Conservation (phyloP, 2,113 vertebrate species). For the Oxyruncus cristatus region DNA sequence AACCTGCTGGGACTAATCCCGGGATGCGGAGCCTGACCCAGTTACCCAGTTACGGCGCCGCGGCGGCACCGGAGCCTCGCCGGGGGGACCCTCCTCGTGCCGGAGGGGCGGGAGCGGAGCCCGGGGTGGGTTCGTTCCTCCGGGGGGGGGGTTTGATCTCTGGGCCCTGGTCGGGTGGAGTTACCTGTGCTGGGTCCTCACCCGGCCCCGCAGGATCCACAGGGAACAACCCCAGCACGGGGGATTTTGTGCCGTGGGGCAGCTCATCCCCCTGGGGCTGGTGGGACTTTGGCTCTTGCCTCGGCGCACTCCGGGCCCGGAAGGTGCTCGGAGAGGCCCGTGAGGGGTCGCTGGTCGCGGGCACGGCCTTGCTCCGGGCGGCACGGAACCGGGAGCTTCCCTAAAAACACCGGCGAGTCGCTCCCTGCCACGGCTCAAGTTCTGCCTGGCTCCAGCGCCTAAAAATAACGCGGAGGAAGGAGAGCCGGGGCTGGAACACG, state of each 20-base stretch:
- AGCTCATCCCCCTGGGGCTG: neutral
- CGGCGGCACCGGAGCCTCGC: neutral
- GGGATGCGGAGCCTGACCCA: slow-evolving; percentile 30
- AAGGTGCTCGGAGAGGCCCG: neutral
- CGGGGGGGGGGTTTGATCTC: neutral
- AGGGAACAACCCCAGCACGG: neutral
- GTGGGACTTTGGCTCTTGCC: neutral
- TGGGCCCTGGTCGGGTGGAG: neutral
- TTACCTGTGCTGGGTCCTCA: neutral
- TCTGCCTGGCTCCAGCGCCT: neutral
- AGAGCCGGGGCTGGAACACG: neutral
- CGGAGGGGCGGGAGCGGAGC: rapidly evolving
- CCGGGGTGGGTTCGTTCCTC: neutral
- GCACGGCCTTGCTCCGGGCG: neutral
- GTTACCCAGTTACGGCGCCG: slow-evolving; percentile 5
- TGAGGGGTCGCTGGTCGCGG: neutral
- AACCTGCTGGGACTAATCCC: slow-evolving; percentile 28
- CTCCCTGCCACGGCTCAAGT: neutral
- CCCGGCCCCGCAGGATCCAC: neutral
- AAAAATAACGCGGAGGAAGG: neutral
- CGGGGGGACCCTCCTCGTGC: neutral
- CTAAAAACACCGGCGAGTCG: neutral
- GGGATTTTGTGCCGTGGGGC: neutral
- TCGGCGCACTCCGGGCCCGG: no score
- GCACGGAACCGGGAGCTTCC: neutral